Evolutionary conservation across 2,113 vertebrate genomes (phyloP), one percentile per base, ranked within the genome.

Genomic region (Heterochromis multidens): DNA sequence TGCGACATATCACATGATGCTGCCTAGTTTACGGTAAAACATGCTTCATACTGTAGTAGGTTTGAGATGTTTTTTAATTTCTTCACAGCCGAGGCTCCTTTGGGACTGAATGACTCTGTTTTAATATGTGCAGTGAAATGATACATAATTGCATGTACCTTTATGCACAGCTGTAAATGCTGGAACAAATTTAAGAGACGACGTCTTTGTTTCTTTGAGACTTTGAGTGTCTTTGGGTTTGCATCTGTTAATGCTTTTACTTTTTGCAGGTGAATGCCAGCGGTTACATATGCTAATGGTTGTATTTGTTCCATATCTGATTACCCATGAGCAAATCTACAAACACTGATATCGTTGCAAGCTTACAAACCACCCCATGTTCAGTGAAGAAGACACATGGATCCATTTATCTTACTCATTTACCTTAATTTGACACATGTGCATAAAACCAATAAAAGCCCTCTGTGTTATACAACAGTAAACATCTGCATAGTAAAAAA

Each of bases 331-430:
- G 79, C 27, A 80, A 25, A 74, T 37, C 43, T 35, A 74, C 46
- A 57, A 62, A 85, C 70, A 43, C 31, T 35, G 49, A 33, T 31
- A 31, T 54, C 27, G 25, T 40, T 85, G 33, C 27, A 70, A 43
- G 43, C 31, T 57, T 33, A 17, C 4, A 77, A 81, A 74, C 8
- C 46, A 57, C 5, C 67, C 79, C 19, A 78, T 10, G 13, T 40
- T 70, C 49, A 82, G 4, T 61, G 37, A 79, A 12, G n/a, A 40
- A 62, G 56, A 65, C 85, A 88, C 83, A 43, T 80, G 89, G 76
- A 49, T 67, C 31, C 27, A 54, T 70, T 92, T 88, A 61, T 80
- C 63, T 59, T 31, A 79, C 62, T 87, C 70, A 86, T 87, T 52
- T 84, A 43, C 54, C 25, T 52, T 82, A 74, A 76, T 62, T 17